These are phyloP conservation scores for Lacanobia oleracea DNA, from an alignment of 2,888 invertebrate species.

Conservation along the genomic window DNA sequence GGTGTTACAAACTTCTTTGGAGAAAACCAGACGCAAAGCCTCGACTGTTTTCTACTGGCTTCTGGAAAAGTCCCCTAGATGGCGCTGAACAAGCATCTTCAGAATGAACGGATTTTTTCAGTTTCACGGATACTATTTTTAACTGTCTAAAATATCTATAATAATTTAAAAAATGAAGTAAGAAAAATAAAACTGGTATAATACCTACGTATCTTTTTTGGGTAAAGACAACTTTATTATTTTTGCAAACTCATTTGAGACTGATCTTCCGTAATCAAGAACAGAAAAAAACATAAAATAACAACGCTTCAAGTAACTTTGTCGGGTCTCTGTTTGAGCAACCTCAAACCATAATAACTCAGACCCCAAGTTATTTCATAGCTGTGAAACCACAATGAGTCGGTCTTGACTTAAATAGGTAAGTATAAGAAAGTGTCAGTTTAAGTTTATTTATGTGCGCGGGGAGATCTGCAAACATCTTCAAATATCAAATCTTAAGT, in stretches of 20 bases:
- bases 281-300: conserved; percentile 2
- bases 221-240: no score
- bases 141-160: no score
- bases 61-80: conserved; percentile 35
- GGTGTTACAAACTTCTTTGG: not conserved
- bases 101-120: no score
- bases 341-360: no score
- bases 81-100: not conserved
- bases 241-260: no score
- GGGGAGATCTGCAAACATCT: not conserved
- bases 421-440: not conserved
- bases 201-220: no score
- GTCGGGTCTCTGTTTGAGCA: not conserved
- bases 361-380: not conserved
- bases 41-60: not conserved
- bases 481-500: no score
- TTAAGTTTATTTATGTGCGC: not conserved
- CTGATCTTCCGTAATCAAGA: no score
- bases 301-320: not conserved
- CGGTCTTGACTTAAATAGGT: not conserved
- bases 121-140: no score
- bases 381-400: not conserved
- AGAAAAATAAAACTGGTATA: no score
- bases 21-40: not conserved
- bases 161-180: no score